Conservation (phyloP, 2,113 vertebrate genomes). For the Lutjanus erythropterus region DNA sequence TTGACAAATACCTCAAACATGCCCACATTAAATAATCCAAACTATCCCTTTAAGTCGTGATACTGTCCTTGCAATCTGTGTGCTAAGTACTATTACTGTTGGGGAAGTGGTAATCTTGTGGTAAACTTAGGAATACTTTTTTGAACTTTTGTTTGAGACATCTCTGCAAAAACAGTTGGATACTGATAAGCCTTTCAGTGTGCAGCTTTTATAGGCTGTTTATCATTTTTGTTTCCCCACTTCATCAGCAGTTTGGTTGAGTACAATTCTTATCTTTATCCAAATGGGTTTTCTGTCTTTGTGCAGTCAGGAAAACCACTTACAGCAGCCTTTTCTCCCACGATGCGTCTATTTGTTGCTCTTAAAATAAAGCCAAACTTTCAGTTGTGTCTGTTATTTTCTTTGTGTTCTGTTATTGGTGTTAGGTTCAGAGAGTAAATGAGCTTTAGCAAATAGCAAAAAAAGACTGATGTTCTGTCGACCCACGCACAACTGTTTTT, state of each 20-base stretch:
- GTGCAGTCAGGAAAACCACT: background rate
- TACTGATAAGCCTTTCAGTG: background rate
- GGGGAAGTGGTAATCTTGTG: background rate
- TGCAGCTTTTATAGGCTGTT: background rate
- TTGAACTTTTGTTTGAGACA: slow-evolving; percentile 1
- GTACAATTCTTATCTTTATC: background rate
- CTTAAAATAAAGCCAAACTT: background rate
- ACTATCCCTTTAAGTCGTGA: background rate
- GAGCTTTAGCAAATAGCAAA: slow-evolving; percentile 60
- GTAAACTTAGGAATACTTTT: slow-evolving; percentile 3
- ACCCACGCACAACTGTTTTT: slow-evolving; percentile 47
- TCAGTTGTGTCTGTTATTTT: slow-evolving; percentile 20
- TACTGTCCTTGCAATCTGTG: background rate
- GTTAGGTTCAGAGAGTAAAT: slow-evolving; percentile 61
- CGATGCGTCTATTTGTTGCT: background rate
- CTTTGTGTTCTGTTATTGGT: slow-evolving; percentile 27
- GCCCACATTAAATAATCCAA: no score
- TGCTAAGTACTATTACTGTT: background rate
- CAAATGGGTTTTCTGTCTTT: slow-evolving; percentile 26
- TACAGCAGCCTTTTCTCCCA: background rate
- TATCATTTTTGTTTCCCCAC: slow-evolving; percentile 2
- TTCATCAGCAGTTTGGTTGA: background rate
- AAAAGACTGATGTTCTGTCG: slow-evolving; percentile 65
- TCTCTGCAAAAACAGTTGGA: slow-evolving; percentile 11
- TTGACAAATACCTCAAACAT: no score